Conservation (phyloP, 2,888 invertebrate genomes). For the Tiliacea citrago region DNA sequence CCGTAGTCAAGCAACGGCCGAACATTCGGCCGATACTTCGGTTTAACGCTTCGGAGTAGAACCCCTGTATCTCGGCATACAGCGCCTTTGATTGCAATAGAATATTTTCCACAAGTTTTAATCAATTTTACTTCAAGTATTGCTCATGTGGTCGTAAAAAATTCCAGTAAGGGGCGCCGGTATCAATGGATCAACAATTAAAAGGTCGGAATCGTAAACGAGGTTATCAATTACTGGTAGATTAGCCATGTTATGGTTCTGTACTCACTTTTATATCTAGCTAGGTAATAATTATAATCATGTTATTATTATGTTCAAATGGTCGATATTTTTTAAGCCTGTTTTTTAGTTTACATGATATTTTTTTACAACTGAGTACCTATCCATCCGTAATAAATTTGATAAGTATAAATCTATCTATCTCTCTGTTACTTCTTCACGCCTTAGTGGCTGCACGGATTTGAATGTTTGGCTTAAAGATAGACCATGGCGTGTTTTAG, state of each 20-base stretch:
- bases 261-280: background rate
- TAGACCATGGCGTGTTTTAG: background rate
- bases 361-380: background rate
- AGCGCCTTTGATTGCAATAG: background rate
- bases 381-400: no score
- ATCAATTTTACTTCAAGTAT: conserved; percentile 8
- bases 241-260: conserved; percentile 33
- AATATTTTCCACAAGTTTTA: conserved; percentile 27
- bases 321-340: background rate
- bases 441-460: no score
- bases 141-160: conserved; percentile 6
- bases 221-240: conserved; percentile 40
- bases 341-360: background rate
- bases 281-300: background rate
- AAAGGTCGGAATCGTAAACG: conserved; percentile 49
- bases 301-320: background rate
- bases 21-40: no score
- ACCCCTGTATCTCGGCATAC: no score
- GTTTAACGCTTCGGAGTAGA: no score
- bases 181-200: conserved; percentile 48
- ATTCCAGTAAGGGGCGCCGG: conserved; percentile 13
- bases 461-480: no score
- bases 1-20: no score
- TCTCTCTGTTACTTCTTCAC: no score
- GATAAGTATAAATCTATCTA: no score